A percentile compares a stretch with the other conserved stretches of the same genome.
phyloP scores from a whole-genome alignment of 2,113 vertebrate genomes.

The Planiliza haematocheilus region DNA sequence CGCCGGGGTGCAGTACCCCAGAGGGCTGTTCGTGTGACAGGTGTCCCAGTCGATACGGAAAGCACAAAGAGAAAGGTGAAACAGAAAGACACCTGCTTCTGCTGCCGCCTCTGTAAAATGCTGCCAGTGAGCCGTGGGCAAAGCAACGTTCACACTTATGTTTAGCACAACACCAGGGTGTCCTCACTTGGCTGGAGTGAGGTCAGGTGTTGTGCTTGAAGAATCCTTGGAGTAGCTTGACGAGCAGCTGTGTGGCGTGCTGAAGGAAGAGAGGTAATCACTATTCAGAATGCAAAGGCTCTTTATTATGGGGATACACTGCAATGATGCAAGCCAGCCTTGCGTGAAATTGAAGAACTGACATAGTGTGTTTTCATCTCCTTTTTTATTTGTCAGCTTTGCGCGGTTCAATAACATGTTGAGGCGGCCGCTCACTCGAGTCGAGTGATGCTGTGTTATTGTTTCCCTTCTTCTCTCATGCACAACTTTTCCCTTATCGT shows the following conservation, averaged over 20 bases:
- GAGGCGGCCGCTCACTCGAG: slow-evolving; percentile 59
- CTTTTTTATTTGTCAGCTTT: slow-evolving; percentile 75
- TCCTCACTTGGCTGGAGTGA: slow-evolving; percentile 34
- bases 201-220: slow-evolving; percentile 37
- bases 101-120: slow-evolving; percentile 45
- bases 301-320: slow-evolving; percentile 80
- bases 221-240: slow-evolving; percentile 29
- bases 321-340: slow-evolving; percentile 80
- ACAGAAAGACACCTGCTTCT: slow-evolving; percentile 52
- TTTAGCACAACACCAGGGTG: slow-evolving; percentile 11
- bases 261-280: slow-evolving; percentile 71
- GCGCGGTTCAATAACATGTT: slow-evolving; percentile 69
- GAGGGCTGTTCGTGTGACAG: slow-evolving; percentile 66
- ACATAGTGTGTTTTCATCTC: slow-evolving; percentile 78
- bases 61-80: slow-evolving; percentile 55
- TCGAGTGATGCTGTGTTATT: slow-evolving; percentile 54
- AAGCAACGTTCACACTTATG: slow-evolving; percentile 9
- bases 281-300: slow-evolving; percentile 75
- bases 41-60: slow-evolving; percentile 53
- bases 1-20: slow-evolving; percentile 35
- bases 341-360: slow-evolving; percentile 86
- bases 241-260: slow-evolving; percentile 38
- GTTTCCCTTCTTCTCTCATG: slow-evolving; percentile 34
- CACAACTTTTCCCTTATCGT: slow-evolving; percentile 41
- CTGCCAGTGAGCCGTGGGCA: not conserved